Base-by-base conservation (phyloP, 2,797 vertebrate genomes). In the Pipistrellus pygmaeus region DNA sequence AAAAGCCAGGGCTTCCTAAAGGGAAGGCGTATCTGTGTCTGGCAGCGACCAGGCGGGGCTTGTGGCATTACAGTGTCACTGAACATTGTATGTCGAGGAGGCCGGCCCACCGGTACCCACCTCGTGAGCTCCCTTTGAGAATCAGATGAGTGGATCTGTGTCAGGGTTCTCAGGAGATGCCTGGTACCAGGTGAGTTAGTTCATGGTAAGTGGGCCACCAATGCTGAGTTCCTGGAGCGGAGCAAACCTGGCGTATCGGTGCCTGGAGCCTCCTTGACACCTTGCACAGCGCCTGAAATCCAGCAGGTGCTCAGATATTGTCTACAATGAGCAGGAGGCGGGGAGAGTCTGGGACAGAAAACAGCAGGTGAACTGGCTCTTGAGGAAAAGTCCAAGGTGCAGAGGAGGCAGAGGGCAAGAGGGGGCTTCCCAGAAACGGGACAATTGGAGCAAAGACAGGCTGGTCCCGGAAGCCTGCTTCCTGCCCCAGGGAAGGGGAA, bases 161-260 rank as follows among this genome's bases (percentile, higher is more conserved):
- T 44, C 30, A 51, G 15, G 38, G 15, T 14, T 83, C 66, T 80
- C 13, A 41, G 46, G 72, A 32, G 32, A 82, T 21, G 8, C 25
- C 25, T 8, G 15, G 27, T 78, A 76, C n/a, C 6, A 11, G 10
- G 44, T 41, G 8, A 60, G 32, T 10, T 9, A 41, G 35, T 8
- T 44, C 30, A 15, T 0, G 1, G 51, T 4, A 23, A 25, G 8
- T 6, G 15, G 2, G 35, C n/a, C 72, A 53, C 64, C 4, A 0
- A 41, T 55, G 11, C 6, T 0, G 1, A 25, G 35, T 21, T 14
- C 23, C 0, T 11, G 20, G 17, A 12, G 32, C 4, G 1, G 4
- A 85, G 20, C 20, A 48, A n/a, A 27, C 46, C 25, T 32, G 21
- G 55, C 53, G 85, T 38, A 13, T 25, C 80, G 60, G 13, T 0